Evolutionary conservation across 2,888 invertebrate genomes (phyloP).

Genomic region (Coleophora deauratella): DNA sequence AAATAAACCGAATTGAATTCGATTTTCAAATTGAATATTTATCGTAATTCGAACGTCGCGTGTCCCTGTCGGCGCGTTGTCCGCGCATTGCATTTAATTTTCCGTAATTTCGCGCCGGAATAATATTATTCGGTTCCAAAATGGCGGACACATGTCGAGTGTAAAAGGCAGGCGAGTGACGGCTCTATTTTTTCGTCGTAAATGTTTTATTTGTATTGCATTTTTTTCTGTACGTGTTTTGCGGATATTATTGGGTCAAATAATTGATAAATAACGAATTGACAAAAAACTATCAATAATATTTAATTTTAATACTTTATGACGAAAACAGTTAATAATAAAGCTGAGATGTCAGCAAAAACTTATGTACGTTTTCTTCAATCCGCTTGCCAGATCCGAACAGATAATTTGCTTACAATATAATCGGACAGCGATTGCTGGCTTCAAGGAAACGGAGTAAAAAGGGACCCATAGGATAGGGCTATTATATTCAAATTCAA

Average conservation of each 20-base stretch:
- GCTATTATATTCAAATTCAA: constrained; percentile 73
- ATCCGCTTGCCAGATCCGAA: constrained; percentile 56
- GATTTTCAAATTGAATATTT: constrained; percentile 28
- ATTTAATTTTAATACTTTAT: background rate
- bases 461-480: constrained; percentile 55
- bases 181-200: constrained; percentile 1
- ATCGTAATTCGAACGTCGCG: constrained; percentile 24
- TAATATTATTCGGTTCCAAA: constrained; percentile 41
- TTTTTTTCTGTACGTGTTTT: no score
- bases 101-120: constrained; percentile 36
- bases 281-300: no score
- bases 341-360: constrained; percentile 32
- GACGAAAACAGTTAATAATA: constrained; percentile 15
- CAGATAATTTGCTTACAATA: constrained; percentile 75
- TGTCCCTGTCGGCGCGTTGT: constrained; percentile 16
- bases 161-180: background rate
- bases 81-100: constrained; percentile 37
- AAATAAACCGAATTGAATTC: no score
- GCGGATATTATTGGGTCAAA: no score
- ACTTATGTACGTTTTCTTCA: constrained; percentile 29
- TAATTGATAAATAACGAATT: no score
- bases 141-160: constrained; percentile 21
- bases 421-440: constrained; percentile 67
- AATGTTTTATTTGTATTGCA: constrained; percentile 3
- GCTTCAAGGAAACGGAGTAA: constrained; percentile 58